These are phyloP conservation scores for Portunus trituberculatus DNA, from an alignment of 1,140 invertebrate genomes.

Conservation along the genomic window DNA sequence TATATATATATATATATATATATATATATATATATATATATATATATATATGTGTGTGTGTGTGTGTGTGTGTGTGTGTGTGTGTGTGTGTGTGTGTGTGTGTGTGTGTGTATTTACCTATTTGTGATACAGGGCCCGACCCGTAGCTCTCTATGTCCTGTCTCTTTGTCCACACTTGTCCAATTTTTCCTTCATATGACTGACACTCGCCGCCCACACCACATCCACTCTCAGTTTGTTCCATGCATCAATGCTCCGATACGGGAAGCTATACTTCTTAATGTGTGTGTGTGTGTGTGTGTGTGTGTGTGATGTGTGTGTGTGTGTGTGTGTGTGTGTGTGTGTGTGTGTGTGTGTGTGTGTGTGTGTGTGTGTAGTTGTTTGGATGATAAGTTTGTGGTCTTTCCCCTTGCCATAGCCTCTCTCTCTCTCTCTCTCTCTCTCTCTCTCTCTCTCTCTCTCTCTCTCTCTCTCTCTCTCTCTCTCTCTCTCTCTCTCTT, in stretches of 20 bases:
- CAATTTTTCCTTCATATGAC: too few species aligned
- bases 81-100: conserved; percentile 38
- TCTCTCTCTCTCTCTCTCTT: not conserved
- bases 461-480: not conserved
- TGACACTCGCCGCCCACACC: too few species aligned
- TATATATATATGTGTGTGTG: conserved; percentile 52
- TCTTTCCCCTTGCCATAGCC: not conserved
- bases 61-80: conserved; percentile 36
- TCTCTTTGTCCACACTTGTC: too few species aligned
- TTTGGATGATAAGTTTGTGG: not conserved
- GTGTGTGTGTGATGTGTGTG: conserved; percentile 34
- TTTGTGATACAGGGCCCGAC: too few species aligned
- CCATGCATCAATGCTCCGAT: too few species aligned
- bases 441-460: not conserved
- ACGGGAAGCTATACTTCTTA: too few species aligned
- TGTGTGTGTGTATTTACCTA: conserved; percentile 46
- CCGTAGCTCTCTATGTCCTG: too few species aligned
- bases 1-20: conserved; percentile 52
- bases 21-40: conserved; percentile 46
- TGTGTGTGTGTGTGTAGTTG: not conserved
- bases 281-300: conserved; percentile 34
- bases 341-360: conserved; percentile 38
- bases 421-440: not conserved
- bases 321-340: conserved; percentile 38
- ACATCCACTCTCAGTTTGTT: too few species aligned